Evolutionary conservation across 1,140 invertebrate species (phyloP).

Genomic region (Euura lappo): DNA sequence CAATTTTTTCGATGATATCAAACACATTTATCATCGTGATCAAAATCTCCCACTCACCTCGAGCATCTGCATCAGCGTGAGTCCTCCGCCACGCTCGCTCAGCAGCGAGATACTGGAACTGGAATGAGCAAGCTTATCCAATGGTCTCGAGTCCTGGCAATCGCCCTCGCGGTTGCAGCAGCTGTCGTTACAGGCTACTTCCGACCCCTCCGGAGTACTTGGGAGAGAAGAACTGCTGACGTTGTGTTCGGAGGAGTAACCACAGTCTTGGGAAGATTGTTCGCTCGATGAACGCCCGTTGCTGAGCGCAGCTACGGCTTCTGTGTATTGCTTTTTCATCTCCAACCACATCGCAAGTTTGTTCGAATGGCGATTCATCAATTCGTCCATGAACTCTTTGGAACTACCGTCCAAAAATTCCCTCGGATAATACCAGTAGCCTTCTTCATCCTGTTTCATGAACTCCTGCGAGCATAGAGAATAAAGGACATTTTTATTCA

Average conservation of each 20-base stretch:
- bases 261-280: slow-evolving; percentile 78
- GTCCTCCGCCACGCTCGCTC: slow-evolving; percentile 47
- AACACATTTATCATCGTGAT: neutral
- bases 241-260: slow-evolving; percentile 81
- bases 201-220: slow-evolving; percentile 83
- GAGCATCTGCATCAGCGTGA: slow-evolving; percentile 74
- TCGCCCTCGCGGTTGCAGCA: slow-evolving; percentile 79
- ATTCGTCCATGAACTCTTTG: slow-evolving; percentile 46
- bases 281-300: slow-evolving; percentile 68
- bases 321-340: slow-evolving; percentile 48
- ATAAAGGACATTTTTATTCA: neutral
- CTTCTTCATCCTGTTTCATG: neutral
- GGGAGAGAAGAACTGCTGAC: slow-evolving; percentile 75
- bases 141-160: slow-evolving; percentile 54
- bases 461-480: neutral
- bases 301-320: slow-evolving; percentile 23
- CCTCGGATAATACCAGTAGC: neutral
- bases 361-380: slow-evolving; percentile 44
- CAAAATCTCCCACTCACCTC: slow-evolving; percentile 59
- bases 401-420: slow-evolving; percentile 12
- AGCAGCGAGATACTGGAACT: slow-evolving; percentile 46
- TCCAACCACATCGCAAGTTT: slow-evolving; percentile 49
- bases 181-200: slow-evolving; percentile 83
- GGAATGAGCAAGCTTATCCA: slow-evolving; percentile 49
- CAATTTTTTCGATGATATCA: neutral